phyloP scores from a whole-genome alignment of 2,113 vertebrate species.

The Nasalis larvatus region DNA sequence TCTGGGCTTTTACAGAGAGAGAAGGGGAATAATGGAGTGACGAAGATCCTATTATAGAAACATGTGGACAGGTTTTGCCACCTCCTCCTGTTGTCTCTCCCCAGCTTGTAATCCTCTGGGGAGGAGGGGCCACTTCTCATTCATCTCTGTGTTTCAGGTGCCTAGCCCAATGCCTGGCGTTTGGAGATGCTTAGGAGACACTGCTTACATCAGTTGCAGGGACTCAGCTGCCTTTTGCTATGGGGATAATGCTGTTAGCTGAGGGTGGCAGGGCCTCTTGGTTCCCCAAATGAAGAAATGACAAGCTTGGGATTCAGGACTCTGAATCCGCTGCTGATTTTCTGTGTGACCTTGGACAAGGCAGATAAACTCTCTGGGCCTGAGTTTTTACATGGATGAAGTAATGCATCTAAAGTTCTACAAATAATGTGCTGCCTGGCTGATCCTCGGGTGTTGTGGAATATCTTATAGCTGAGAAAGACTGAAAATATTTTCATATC shows the following conservation, averaged over 20 bases:
- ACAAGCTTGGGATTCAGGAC: neutral
- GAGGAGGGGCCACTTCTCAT: neutral
- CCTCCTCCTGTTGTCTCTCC: neutral
- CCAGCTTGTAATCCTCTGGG: fast-evolving
- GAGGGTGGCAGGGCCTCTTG: neutral
- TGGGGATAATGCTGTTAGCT: neutral
- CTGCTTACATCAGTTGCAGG: too few species aligned
- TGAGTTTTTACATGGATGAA: neutral
- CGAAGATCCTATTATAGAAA: neutral
- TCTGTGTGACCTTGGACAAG: neutral
- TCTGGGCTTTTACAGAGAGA: neutral
- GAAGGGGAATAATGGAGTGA: neutral
- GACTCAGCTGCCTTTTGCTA: neutral
- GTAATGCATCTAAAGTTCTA: neutral
- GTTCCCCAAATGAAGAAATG: neutral
- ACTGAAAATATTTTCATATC: neutral
- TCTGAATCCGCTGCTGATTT: neutral
- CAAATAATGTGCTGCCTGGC: neutral
- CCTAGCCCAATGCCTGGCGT: neutral
- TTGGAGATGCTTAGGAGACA: neutral
- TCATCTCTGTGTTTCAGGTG: neutral
- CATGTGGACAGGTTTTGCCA: neutral
- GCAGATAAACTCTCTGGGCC: neutral
- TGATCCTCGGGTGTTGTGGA: neutral
- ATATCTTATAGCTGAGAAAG: neutral